Evolutionary conservation across 2,113 vertebrate species (phyloP), one percentile per base, ranked within the genome.

Genomic region (Xiphias gladius): DNA sequence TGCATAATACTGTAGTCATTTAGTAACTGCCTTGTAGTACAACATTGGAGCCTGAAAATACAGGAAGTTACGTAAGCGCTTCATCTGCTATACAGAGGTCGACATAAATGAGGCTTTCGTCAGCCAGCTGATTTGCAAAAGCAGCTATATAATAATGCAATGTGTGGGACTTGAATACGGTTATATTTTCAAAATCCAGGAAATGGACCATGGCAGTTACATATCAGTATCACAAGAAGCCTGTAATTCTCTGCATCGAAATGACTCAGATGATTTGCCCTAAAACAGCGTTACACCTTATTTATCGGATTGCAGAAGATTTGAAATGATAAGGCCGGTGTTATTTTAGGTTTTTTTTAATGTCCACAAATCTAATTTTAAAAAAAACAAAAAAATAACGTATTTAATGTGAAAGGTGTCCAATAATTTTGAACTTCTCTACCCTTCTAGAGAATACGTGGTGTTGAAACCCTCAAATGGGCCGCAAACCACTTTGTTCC

Each of bases 1-100:
- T 91, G 39, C 72, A 24, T 65, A 82, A 90, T 77, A 24, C 26
- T 63, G 62, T 28, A 1, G 19, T 22, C 20, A 5, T 24, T 3
- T 66, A 65, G 71, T 50, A 13, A 75, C 55, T 19, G 32, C 6
- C 32, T 52, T 32, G 24, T 16, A n/a, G n/a, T n/a, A n/a, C n/a
- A n/a, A 16, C 6, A 7, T 8, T 1, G 1, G 1, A 4, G 26
- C 24, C n/a, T 22, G 35, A 69, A 65, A 35, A 26, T 54, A 68
- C 66, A 39, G 17, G 46, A 32, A 28, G 5, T 37, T 24, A 68
- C 5, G 14, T 28, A 46, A 68, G 19, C 2, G 0, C 17, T 63
- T 79, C 61, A 55, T 62, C 61, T 26, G 4, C 35, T 52, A 9
- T 62, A 72, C 12, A 41, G 37, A 13, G 24, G 1, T 48, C 10